Conservation (phyloP, 2,888 invertebrate species). For the Holacanthella duospinosa region DNA sequence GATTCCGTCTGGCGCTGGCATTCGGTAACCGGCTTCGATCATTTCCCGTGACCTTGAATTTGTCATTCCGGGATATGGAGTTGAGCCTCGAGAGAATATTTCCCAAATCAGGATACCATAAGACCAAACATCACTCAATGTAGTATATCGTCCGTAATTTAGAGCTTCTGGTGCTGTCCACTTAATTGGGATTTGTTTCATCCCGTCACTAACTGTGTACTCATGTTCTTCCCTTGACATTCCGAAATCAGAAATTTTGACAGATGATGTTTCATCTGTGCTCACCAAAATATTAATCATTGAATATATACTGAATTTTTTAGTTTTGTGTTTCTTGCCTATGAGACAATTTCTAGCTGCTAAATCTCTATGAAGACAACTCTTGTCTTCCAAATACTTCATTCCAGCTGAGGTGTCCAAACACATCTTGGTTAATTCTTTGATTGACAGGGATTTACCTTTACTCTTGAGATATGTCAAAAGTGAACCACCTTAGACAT, state of each 20-base stretch:
- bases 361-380: constrained; percentile 90
- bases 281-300: neutral
- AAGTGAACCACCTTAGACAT: constrained; percentile 68
- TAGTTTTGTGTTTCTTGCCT: constrained; percentile 44
- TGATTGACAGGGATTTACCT: constrained; percentile 52
- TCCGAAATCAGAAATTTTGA: constrained; percentile 96
- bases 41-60: constrained; percentile 88
- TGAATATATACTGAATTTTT: neutral
- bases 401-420: constrained; percentile 88
- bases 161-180: constrained; percentile 97
- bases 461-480: constrained; percentile 77
- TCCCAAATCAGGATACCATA: constrained; percentile 95
- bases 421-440: constrained; percentile 75
- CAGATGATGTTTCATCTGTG: constrained; percentile 40
- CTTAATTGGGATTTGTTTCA: constrained; percentile 97
- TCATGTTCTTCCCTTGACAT: constrained; percentile 96
- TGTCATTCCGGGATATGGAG: constrained; percentile 86
- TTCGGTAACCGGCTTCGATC: constrained; percentile 83
- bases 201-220: constrained; percentile 91
- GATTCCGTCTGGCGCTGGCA: constrained; percentile 78
- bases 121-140: constrained; percentile 93
- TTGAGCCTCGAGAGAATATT: constrained; percentile 85
- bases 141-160: constrained; percentile 92
- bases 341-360: constrained; percentile 90
- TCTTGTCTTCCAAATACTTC: constrained; percentile 88